Base-by-base conservation (phyloP, 2,113 vertebrate genomes). In the Riparia riparia region DNA sequence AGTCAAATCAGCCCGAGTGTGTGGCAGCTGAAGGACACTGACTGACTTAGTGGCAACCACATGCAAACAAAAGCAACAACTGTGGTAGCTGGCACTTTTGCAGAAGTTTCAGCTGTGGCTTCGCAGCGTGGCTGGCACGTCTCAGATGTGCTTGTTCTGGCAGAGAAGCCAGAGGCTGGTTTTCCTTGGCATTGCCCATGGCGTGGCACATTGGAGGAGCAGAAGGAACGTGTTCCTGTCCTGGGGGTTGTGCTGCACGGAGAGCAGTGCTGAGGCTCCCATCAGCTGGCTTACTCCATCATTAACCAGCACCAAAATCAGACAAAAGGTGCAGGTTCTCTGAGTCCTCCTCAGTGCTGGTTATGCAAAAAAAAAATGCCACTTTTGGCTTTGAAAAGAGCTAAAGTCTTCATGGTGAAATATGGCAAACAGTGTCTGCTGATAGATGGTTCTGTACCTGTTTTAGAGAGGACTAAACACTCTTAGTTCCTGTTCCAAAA, bases 91-190 rank as follows among this genome's bases (percentile, higher is more conserved):
- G 93, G 80, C 89, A 41, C 65, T 68, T 56, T 1, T 45, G 88
- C 80, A 90, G 71, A 37, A 70, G 72, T 73, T 90, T 90, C 82
- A 86, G 89, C 80, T 78, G 76, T 42, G 85, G 45, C 32, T 88
- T 49, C 0, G 0, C 58, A 34, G 64, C 37, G 2, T 1, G 26
- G 16, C 76, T 58, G 64, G 68, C 47, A 21, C 2, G 24, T 89
- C 47, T 90, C 54, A 31, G 45, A 44, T 6, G 5, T 12, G 56
- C 50, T 65, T 42, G 21, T 8, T 37, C 57, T 90, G 87, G 65
- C 71, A 77, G 68, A 50, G 66, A 16, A 87, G 26, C 6, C 29
- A 50, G 82, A 37, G 50, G n/a, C 58, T 73, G 71, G 6, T 90
- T 90, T 82, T n/a, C 26, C 26, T 49, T 61, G 57, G 32, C 79